phyloP scores from a whole-genome alignment of 2,888 invertebrate genomes.

The Aleiodes leptofemur region DNA sequence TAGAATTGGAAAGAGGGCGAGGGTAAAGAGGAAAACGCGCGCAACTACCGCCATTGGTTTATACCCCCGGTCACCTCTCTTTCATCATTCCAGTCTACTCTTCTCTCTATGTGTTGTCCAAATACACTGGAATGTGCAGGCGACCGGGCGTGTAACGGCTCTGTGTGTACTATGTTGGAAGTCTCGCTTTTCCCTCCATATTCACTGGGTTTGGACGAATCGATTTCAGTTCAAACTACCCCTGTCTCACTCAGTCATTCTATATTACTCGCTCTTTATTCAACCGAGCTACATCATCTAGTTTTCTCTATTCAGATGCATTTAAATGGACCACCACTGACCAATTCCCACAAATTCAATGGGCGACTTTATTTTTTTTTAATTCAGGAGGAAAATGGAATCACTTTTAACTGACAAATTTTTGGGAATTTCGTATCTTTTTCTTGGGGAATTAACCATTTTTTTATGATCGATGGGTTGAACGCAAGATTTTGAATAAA shows the following conservation, averaged over 20 bases:
- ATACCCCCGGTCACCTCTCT: constrained; percentile 52
- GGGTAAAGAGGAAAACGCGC: constrained; percentile 46
- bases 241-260: background rate
- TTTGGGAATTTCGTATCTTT: too few relatives aligned
- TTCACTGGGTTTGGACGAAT: constrained; percentile 14
- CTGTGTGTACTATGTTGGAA: constrained; percentile 7
- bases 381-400: background rate
- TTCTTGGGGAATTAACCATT: too few relatives aligned
- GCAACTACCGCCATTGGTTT: constrained; percentile 37
- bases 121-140: constrained; percentile 24
- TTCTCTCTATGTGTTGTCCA: constrained; percentile 50
- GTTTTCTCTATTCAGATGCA: constrained; percentile 15
- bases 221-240: constrained; percentile 16
- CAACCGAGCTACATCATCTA: background rate
- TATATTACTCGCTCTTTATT: background rate
- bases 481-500: too few relatives aligned
- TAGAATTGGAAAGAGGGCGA: constrained; percentile 37
- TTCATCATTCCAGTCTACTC: constrained; percentile 57
- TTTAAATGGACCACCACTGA: constrained; percentile 13
- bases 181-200: constrained; percentile 11
- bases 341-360: constrained; percentile 6
- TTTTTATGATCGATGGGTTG: too few relatives aligned
- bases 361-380: background rate
- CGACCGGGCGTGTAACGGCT: constrained; percentile 20
- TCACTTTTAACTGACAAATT: background rate